These are phyloP conservation scores for Polietes domitor DNA, from an alignment of 2,888 invertebrate genomes.

Conservation along the genomic window DNA sequence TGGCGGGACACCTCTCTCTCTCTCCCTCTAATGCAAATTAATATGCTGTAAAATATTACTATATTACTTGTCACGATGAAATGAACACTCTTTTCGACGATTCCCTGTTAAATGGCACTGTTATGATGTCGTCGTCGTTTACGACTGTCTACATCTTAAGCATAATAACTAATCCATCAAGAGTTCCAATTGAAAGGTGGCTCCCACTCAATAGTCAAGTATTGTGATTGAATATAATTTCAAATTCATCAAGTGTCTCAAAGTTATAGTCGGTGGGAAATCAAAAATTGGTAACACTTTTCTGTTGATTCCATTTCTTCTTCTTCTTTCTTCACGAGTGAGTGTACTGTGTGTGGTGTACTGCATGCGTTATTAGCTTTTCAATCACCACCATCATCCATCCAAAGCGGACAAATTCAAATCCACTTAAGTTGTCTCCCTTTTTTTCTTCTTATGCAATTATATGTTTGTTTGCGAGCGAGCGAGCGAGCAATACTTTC, in stretches of 20 bases:
- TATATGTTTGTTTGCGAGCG: background rate
- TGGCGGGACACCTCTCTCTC: no score
- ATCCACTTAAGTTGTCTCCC: background rate
- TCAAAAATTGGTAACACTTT: slow-evolving; percentile 12
- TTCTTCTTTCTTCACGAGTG: background rate
- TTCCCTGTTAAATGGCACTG: background rate
- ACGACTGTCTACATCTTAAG: background rate
- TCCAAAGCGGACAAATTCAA: background rate
- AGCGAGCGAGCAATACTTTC: background rate
- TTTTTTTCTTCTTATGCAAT: background rate
- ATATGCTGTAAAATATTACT: no score
- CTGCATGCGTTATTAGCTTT: slow-evolving; percentile 5
- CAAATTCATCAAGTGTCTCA: slow-evolving; percentile 14
- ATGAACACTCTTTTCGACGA: background rate
- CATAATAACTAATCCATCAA: background rate
- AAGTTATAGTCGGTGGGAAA: background rate
- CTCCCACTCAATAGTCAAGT: background rate
- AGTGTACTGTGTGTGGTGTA: background rate
- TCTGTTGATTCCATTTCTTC: slow-evolving; percentile 13
- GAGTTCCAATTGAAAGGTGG: slow-evolving; percentile 1
- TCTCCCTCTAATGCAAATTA: no score
- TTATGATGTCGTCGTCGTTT: background rate
- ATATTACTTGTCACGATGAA: background rate
- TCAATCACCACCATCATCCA: background rate
- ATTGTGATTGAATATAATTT: no score